These are phyloP conservation scores for Nipponacmea schrenckii DNA, from an alignment of 2,888 invertebrate genomes.

Conservation along the genomic window DNA sequence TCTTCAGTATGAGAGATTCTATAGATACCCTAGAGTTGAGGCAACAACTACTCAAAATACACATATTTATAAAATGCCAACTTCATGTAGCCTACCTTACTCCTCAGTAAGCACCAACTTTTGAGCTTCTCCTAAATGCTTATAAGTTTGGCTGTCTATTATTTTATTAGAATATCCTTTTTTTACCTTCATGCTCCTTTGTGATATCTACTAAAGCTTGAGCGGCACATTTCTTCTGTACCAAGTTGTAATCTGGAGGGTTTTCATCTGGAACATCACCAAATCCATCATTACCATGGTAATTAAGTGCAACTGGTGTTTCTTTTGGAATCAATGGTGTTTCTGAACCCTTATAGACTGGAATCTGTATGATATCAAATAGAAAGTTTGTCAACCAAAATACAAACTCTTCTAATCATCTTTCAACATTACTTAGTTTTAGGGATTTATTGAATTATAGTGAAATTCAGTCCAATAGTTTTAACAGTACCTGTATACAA, in stretches of 20 bases:
- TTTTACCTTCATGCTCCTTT: conserved; percentile 65
- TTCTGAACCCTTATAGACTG: conserved; percentile 69
- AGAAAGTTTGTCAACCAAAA: background rate
- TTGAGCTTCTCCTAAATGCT: too few relatives aligned
- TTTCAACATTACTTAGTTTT: background rate
- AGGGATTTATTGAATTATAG: background rate
- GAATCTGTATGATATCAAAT: conserved; percentile 66
- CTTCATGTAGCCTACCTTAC: too few relatives aligned
- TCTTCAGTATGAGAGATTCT: too few relatives aligned
- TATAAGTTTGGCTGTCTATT: too few relatives aligned
- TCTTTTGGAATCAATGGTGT: conserved; percentile 37
- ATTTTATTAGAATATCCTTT: too few relatives aligned
- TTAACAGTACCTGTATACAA: too few relatives aligned
- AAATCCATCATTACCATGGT: conserved; percentile 79
- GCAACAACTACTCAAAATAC: too few relatives aligned
- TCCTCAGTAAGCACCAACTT: too few relatives aligned
- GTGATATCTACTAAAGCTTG: conserved; percentile 74
- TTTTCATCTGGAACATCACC: conserved; percentile 73
- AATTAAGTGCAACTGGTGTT: conserved; percentile 59
- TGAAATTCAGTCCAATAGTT: background rate
- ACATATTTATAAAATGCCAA: too few relatives aligned
- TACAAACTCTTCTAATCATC: background rate
- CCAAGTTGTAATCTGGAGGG: conserved; percentile 52
- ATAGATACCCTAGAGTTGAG: too few relatives aligned
- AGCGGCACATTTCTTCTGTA: conserved; percentile 74